Evolutionary conservation across 2,888 invertebrate species (phyloP).

Genomic region (Cheilosia urbana): DNA sequence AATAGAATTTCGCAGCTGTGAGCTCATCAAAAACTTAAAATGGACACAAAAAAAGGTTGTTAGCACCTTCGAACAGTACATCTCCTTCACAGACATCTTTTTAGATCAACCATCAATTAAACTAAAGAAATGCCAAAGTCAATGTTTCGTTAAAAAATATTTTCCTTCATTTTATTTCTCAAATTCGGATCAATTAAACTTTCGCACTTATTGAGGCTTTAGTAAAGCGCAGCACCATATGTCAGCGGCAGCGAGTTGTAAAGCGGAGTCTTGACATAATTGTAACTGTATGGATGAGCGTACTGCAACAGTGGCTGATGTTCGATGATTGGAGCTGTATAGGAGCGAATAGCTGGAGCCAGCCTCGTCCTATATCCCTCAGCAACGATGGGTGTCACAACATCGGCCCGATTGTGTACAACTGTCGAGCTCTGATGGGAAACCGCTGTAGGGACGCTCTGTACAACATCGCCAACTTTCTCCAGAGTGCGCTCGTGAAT

Average conservation of each 20-base stretch:
- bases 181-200: slow-evolving; percentile 56
- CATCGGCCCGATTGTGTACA: slow-evolving; percentile 82
- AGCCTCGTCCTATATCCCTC: slow-evolving; percentile 70
- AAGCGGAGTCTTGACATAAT: slow-evolving; percentile 55
- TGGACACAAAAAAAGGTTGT: too few relatives aligned
- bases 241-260: slow-evolving; percentile 53
- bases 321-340: slow-evolving; percentile 48
- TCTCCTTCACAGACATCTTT: too few relatives aligned
- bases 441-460: slow-evolving; percentile 79
- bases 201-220: slow-evolving; percentile 26
- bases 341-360: slow-evolving; percentile 56
- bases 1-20: too few relatives aligned
- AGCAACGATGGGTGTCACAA: slow-evolving; percentile 76
- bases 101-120: too few relatives aligned
- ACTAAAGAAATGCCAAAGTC: too few relatives aligned
- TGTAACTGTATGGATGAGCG: slow-evolving; percentile 63
- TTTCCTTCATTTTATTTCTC: slow-evolving; percentile 9
- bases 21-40: too few relatives aligned
- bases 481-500: slow-evolving; percentile 75
- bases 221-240: slow-evolving; percentile 9
- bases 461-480: slow-evolving; percentile 66
- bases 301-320: slow-evolving; percentile 55
- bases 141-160: neutral
- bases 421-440: slow-evolving; percentile 85
- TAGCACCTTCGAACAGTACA: too few relatives aligned